phyloP scores from a whole-genome alignment of 2,888 invertebrate genomes.

The Apodemia duryi region DNA sequence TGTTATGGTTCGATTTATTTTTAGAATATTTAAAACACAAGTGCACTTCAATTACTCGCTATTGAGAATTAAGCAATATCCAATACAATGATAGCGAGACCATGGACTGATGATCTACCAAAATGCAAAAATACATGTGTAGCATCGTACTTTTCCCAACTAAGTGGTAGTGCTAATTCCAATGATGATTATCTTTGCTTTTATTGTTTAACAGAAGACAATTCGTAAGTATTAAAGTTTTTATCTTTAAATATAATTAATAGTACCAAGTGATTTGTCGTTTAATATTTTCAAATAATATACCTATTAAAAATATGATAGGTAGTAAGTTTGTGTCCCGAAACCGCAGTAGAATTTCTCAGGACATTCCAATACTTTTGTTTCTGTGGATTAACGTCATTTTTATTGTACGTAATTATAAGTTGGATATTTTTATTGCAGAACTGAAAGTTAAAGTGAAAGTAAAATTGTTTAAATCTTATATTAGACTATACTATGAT shows the following conservation, averaged over 20 bases:
- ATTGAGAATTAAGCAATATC: not conserved
- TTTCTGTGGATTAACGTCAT: too few species aligned
- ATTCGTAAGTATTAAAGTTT: slow-evolving; percentile 70
- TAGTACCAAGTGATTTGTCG: too few species aligned
- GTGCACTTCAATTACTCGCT: not conserved
- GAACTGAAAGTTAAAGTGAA: too few species aligned
- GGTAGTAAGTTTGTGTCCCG: too few species aligned
- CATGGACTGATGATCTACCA: slow-evolving; percentile 93
- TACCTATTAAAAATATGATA: too few species aligned
- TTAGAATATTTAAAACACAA: not conserved
- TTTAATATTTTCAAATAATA: too few species aligned
- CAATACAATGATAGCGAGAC: slow-evolving; percentile 61
- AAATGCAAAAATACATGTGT: slow-evolving; percentile 90
- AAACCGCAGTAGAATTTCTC: too few species aligned
- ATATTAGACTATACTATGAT: too few species aligned
- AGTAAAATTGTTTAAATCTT: too few species aligned
- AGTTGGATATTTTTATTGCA: too few species aligned
- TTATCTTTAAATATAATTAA: not conserved
- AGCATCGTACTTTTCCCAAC: slow-evolving; percentile 84
- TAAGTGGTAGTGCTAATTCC: slow-evolving; percentile 48
- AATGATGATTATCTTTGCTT: slow-evolving; percentile 83
- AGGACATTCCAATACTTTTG: too few species aligned
- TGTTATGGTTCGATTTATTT: slow-evolving; percentile 14
- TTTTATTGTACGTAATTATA: too few species aligned
- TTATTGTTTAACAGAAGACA: slow-evolving; percentile 87